Base-by-base conservation (phyloP, 2,797 vertebrate species). In the Neopelma chrysocephalum region DNA sequence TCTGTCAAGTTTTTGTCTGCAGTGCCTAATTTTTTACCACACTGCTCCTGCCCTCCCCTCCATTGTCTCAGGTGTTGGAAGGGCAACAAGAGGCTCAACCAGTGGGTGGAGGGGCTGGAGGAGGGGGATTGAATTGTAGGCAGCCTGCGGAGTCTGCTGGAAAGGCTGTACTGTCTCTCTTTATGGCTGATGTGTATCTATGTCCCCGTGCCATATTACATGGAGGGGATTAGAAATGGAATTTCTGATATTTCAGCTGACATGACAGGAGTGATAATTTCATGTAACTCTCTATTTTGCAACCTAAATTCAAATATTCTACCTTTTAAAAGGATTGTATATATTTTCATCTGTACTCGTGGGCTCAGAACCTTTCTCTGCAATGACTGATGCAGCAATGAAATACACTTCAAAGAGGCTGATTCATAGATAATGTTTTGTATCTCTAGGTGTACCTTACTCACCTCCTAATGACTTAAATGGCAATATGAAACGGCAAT, bases 61-160 rank as follows among this genome's bases (percentile, higher is more conserved):
- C 89, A 97, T 96, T 98, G 96, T 97, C 96, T 97, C 90, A 93
- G 96, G 96, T 97, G 96, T 93, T 97, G 94, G 94, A 94, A 95
- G 82, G 91, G 92, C 96, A 97, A 76, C 10, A 47, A 95, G 90
- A 94, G 85, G 86, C 90, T 97, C 96, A 89, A 29, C 95, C 86
- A 87, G 97, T 89, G 87, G 75, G 65, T 77, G 48, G 57, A 90
- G 43, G 82, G 87, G 60, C 71, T 87, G 71, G 45, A 90, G 83
- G 56, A 80, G 29, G 8, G 54, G 57, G 42, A 71, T 6, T 85
- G 78, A 93, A 89, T 85, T 65, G 76, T 7, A 64, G 64, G 57
- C 60, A 60, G 57, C 70, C 75, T 75, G 50, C 16, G 1, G 91
- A 94, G 58, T 15, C 62, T 91, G 50, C 72, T 6, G n/a, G 95